phyloP scores from a whole-genome alignment of 1,140 invertebrate species.

The Danaus plexippus region DNA sequence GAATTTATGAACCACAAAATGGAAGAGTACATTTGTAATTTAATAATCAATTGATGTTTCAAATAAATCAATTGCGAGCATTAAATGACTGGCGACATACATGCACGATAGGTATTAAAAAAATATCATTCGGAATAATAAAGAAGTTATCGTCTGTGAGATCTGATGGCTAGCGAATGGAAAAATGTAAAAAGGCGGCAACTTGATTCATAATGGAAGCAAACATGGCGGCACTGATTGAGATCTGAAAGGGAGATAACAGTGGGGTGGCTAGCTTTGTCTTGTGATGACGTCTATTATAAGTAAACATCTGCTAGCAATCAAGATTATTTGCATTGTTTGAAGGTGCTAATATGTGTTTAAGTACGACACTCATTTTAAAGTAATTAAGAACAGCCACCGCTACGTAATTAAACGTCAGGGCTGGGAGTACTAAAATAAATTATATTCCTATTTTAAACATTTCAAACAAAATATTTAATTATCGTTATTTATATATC shows the following conservation, averaged over 20 bases:
- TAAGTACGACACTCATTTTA: not conserved
- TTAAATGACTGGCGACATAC: conserved; percentile 24
- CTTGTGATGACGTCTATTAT: conserved; percentile 57
- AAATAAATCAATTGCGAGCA: no score
- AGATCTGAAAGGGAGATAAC: conserved; percentile 59
- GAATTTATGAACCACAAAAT: no score
- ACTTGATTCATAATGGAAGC: conserved; percentile 67
- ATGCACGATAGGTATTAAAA: conserved; percentile 56
- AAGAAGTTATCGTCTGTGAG: conserved; percentile 65
- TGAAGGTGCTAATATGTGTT: conserved; percentile 22
- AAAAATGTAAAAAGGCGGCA: conserved; percentile 68
- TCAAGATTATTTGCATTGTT: conserved; percentile 24
- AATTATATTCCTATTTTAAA: no score
- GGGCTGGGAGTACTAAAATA: no score
- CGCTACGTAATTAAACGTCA: no score
- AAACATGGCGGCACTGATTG: conserved; percentile 65
- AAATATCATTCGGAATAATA: conserved; percentile 65
- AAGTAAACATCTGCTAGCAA: conserved; percentile 29
- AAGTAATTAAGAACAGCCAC: no score
- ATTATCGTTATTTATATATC: no score
- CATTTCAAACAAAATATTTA: no score
- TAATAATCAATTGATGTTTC: no score
- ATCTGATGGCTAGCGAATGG: conserved; percentile 67
- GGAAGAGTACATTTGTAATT: no score
- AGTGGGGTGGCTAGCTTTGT: conserved; percentile 55